Conservation (phyloP, 2,797 vertebrate genomes). For the Chelidonichthys spinosus region DNA sequence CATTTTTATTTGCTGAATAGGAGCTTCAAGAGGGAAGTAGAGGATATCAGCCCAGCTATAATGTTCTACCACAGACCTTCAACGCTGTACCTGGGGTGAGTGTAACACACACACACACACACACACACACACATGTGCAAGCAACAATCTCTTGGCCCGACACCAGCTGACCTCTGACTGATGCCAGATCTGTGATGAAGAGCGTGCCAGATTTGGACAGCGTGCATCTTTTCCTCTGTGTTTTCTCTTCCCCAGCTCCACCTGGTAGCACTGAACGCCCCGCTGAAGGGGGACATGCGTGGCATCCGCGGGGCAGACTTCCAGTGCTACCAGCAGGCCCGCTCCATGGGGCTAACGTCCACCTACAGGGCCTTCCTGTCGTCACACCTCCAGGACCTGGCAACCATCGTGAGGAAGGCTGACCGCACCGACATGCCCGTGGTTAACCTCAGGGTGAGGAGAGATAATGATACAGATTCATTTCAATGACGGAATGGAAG, state of each 20-base stretch:
- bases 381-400: slow-evolving; percentile 94
- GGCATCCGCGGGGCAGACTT: slow-evolving; percentile 90
- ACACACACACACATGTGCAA: not conserved
- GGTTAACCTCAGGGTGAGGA: slow-evolving; percentile 91
- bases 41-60: slow-evolving; percentile 76
- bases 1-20: slow-evolving; percentile 36
- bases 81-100: slow-evolving; percentile 70
- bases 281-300: slow-evolving; percentile 88
- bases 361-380: slow-evolving; percentile 97
- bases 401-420: slow-evolving; percentile 89
- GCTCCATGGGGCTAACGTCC: slow-evolving; percentile 86
- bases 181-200: slow-evolving; percentile 1
- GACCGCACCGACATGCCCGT: slow-evolving; percentile 89
- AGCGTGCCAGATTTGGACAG: not conserved
- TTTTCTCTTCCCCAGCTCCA: slow-evolving; percentile 85
- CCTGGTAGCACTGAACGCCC: slow-evolving; percentile 91
- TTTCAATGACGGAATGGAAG: not conserved
- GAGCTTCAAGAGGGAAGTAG: slow-evolving; percentile 73
- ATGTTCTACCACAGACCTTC: slow-evolving; percentile 64
- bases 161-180: not conserved
- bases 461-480: not conserved
- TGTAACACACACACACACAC: not conserved
- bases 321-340: slow-evolving; percentile 95
- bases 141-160: not conserved
- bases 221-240: not conserved